Evolutionary conservation across 2,888 invertebrate species (phyloP).

Genomic region (Toxonevra muliebris): DNA sequence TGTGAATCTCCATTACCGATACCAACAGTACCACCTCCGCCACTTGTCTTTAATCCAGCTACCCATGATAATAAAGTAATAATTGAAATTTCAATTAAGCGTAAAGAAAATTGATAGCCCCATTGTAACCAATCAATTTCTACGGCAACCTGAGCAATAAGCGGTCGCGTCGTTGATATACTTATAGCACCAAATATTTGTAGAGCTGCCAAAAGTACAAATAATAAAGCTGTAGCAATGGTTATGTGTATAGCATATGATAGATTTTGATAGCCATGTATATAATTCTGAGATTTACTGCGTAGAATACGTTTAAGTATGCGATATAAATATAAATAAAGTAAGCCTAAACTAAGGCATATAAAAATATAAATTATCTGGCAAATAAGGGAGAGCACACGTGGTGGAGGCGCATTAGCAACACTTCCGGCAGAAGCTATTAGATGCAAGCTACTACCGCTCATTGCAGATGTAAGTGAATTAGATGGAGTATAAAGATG

Average conservation of each 20-base stretch:
- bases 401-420: conserved; percentile 56
- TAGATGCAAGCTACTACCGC: background rate
- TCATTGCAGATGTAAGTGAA: conserved; percentile 49
- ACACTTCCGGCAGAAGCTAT: conserved; percentile 41
- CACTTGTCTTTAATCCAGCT: conserved; percentile 74
- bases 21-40: conserved; percentile 37
- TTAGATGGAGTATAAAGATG: conserved; percentile 39
- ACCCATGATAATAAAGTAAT: conserved; percentile 88
- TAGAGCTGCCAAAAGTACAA: conserved; percentile 82
- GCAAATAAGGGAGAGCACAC: conserved; percentile 78
- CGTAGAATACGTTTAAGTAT: conserved; percentile 78
- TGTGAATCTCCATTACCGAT: conserved; percentile 24
- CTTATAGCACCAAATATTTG: conserved; percentile 84
- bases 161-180: conserved; percentile 65
- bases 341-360: conserved; percentile 82
- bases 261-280: conserved; percentile 81
- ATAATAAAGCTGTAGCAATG: conserved; percentile 84
- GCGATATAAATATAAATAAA: conserved; percentile 85
- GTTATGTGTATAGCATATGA: conserved; percentile 90
- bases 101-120: conserved; percentile 87
- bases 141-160: conserved; percentile 59
- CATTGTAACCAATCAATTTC: conserved; percentile 90
- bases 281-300: conserved; percentile 81
- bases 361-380: conserved; percentile 87
- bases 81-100: conserved; percentile 87